Base-by-base conservation (phyloP, 2,888 invertebrate genomes). In the Meiosimyza decipiens region DNA sequence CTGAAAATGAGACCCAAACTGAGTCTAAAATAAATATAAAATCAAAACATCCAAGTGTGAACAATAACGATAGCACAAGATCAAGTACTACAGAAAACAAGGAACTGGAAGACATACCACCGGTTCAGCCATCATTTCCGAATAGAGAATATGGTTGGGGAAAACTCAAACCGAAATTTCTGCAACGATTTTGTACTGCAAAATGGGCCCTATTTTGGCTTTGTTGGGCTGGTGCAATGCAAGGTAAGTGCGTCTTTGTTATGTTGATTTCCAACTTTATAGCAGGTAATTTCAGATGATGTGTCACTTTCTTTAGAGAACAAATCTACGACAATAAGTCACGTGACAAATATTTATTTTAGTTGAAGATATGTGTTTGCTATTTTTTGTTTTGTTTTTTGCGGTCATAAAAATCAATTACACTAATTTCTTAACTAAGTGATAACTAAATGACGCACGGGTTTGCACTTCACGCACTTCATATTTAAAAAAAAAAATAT, bases 121-220 rank as follows among this genome's bases (percentile, higher is more conserved):
- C 28, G 28, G 28, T 3, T 28, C 2, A 28, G 28, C 40, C 40
- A 40, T 9, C 40, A 40, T 6, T 9, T 40, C 28, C 3, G 28
- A 9, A 40, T 40, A 40, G 40, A 76, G 67, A 78, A 47, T 94
- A 92, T 83, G 94, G 94, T 49, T 93, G 93, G 93, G 89, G 90
- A 6, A 86, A 89, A 80, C 89, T 91, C 81, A 87, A 90, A 68
- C 94, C 94, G 0, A 81, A 85, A 54, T 91, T 89, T 86, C 88
- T 93, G 76, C 94, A 94, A 87, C 85, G 89, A 69, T 93, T 93
- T 87, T 89, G 93, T 18, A 92, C 90, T 1, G 91, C 94, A 16
- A 92, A 93, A 82, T 94, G 94, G 92, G 92, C 93, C 28, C 89
- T 94, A 6, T 93, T 94, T 86, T 94, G 93, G 91, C 88, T 95